phyloP scores from a whole-genome alignment of 2,797 vertebrate species.

The Amniataba percoides region DNA sequence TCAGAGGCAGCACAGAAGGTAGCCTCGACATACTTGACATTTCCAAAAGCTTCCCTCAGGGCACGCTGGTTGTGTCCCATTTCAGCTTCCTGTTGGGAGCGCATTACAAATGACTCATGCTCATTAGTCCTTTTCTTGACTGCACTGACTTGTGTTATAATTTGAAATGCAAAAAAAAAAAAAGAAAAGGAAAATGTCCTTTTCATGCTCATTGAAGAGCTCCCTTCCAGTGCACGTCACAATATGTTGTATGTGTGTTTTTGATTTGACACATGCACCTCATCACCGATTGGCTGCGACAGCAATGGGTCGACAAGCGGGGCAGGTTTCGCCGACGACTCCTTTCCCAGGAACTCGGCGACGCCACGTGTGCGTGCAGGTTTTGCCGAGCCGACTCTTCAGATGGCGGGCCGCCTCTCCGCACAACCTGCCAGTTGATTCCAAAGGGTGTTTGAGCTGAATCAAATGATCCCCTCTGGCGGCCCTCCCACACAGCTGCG shows the following conservation, averaged over 20 bases:
- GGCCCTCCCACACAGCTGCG: conserved; percentile 75
- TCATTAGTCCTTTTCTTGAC: conserved; percentile 12
- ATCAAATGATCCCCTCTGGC: conserved; percentile 73
- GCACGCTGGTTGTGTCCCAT: conserved; percentile 33
- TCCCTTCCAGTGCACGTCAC: conserved; percentile 5
- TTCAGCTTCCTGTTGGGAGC: conserved; percentile 37
- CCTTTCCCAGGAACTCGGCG: conserved; percentile 24
- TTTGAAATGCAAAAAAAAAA: conserved; percentile 32
- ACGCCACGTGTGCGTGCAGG: not conserved
- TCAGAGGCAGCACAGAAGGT: conserved; percentile 57
- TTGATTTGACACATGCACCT: conserved; percentile 15
- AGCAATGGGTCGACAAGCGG: conserved; percentile 4
- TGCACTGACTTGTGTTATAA: conserved; percentile 2
- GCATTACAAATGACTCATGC: conserved; percentile 21
- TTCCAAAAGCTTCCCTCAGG: conserved; percentile 65
- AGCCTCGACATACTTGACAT: conserved; percentile 62
- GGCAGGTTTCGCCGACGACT: conserved; percentile 27
- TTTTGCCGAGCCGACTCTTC: conserved; percentile 6
- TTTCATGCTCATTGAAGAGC: conserved; percentile 9
- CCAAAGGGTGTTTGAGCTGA: conserved; percentile 71
- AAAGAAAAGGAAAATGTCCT: not conserved
- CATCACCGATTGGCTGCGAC: not conserved
- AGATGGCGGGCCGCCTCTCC: conserved; percentile 32
- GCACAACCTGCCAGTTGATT: conserved; percentile 64
- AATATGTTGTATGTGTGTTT: not conserved